These are phyloP conservation scores for Lutjanus erythropterus DNA, from an alignment of 2,113 vertebrate species.

Conservation along the genomic window DNA sequence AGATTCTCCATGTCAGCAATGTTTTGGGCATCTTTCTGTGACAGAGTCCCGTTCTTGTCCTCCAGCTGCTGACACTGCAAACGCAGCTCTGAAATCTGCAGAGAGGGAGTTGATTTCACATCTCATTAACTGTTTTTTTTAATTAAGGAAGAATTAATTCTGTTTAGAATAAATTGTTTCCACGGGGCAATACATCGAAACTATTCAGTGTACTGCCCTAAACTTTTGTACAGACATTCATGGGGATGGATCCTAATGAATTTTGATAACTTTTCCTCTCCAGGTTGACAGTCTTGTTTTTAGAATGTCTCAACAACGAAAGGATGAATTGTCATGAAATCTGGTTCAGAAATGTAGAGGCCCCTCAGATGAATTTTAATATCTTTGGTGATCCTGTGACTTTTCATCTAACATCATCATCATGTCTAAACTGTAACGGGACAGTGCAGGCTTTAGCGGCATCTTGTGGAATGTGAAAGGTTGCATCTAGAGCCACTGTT, in stretches of 20 bases:
- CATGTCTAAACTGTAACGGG: neutral
- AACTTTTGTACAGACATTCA: no score
- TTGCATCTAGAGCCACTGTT: no score
- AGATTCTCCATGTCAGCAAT: constrained; percentile 85
- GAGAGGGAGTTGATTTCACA: neutral
- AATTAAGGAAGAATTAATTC: neutral
- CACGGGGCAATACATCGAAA: no score
- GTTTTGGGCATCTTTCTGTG: constrained; percentile 86
- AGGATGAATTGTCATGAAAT: neutral
- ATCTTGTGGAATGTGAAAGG: no score
- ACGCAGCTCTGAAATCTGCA: constrained; percentile 88
- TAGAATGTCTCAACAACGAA: neutral
- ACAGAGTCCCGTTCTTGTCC: constrained; percentile 87
- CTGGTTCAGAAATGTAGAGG: neutral
- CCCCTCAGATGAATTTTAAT: neutral
- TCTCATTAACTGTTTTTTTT: neutral
- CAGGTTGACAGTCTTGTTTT: no score
- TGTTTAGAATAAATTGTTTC: no score
- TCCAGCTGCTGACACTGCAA: constrained; percentile 88
- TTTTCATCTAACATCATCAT: neutral
- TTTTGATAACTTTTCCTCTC: no score
- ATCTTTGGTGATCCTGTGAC: no score
- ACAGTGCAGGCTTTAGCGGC: no score
- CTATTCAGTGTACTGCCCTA: no score
- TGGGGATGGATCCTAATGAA: no score